Conservation (phyloP, 2,113 vertebrate genomes). For the Danio rerio region GRCz12tu NC_133179.1:11991501-11992000, state of each 20-base stretch:
- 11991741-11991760: slow-evolving; percentile 94
- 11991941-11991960: slow-evolving; percentile 89
- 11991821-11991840: slow-evolving; percentile 98
- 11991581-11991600: slow-evolving; percentile 96
- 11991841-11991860: slow-evolving; percentile 84
- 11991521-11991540: slow-evolving; percentile 77
- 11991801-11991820: slow-evolving; percentile 98
- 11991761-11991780: slow-evolving; percentile 94
- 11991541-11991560: slow-evolving; percentile 86
- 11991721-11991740: slow-evolving; percentile 98
- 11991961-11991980: slow-evolving; percentile 92
- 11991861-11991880: slow-evolving; percentile 77
- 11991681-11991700: slow-evolving; percentile 99
- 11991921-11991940: slow-evolving; percentile 92
- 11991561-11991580: slow-evolving; percentile 93
- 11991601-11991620: slow-evolving; percentile 98
- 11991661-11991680: slow-evolving; percentile 96
- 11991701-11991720: slow-evolving; percentile 93
- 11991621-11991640: slow-evolving; percentile 95
- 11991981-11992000: slow-evolving; percentile 91
- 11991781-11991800: slow-evolving; percentile 96
- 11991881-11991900: slow-evolving; percentile 90
- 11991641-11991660: slow-evolving; percentile 96
- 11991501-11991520: slow-evolving; percentile 92
- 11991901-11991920: slow-evolving; percentile 92